Evolutionary conservation across 2,113 vertebrate species (phyloP).

Genomic region (Fregetta grallaria): DNA sequence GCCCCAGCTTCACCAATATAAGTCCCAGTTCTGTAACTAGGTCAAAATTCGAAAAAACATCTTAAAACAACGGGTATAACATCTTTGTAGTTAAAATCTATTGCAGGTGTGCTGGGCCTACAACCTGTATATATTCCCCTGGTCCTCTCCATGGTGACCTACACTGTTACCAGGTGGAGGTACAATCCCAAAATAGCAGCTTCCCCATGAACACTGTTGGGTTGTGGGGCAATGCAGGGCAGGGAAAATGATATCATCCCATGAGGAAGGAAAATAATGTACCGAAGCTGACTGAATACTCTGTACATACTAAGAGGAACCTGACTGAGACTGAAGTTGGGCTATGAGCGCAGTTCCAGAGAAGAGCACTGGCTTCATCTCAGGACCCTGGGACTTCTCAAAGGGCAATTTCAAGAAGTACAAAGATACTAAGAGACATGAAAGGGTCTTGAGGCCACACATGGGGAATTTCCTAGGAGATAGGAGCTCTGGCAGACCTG

Average conservation of each 20-base stretch:
- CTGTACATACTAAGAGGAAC: not conserved
- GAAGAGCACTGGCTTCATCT: not conserved
- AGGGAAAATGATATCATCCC: not conserved
- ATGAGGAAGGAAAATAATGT: not conserved
- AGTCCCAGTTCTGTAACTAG: not conserved
- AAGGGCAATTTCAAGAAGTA: not conserved
- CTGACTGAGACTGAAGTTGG: not conserved
- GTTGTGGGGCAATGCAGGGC: not conserved
- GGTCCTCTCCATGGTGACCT: not conserved
- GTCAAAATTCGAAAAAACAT: not conserved
- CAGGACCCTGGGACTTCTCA: not conserved
- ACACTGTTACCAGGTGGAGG: not conserved
- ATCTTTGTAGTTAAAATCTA: not conserved
- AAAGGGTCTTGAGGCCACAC: not conserved
- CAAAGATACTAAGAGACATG: not conserved
- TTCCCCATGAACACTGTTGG: not conserved
- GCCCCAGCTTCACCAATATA: not conserved
- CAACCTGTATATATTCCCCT: not conserved
- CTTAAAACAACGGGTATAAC: not conserved
- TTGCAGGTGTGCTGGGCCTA: not conserved
- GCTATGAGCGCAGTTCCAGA: not conserved
- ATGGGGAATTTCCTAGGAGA: not conserved
- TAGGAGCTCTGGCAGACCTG: not conserved
- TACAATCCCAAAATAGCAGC: rapidly evolving
- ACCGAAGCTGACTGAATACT: not conserved